A percentile compares a stretch with the other conserved stretches of the same genome.
These are phyloP conservation scores for Acrocephalus arundinaceus DNA, from an alignment of 2,113 vertebrate genomes.

Conservation along the genomic window DNA sequence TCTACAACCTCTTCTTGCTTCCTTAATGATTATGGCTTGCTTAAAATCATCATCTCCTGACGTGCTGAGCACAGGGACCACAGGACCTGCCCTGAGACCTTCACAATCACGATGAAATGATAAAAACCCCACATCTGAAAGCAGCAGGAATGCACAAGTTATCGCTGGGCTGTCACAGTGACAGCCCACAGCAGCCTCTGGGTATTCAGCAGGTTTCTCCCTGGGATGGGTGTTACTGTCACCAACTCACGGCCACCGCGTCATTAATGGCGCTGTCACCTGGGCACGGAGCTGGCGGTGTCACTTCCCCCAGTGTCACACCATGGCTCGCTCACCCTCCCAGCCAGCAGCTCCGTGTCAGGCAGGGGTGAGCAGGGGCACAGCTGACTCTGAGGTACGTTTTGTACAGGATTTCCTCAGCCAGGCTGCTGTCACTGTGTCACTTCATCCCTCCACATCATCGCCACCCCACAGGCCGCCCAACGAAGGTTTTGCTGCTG, in stretches of 20 bases:
- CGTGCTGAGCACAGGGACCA: accelerated
- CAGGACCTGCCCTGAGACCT: neutral
- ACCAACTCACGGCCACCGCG: neutral
- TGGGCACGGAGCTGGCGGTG: neutral
- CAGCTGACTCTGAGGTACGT: neutral
- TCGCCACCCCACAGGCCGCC: neutral
- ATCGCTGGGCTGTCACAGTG: neutral
- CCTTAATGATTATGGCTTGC: neutral
- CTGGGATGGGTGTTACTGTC: neutral
- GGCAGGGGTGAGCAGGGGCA: neutral
- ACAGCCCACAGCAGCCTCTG: neutral
- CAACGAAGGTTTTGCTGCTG: neutral
- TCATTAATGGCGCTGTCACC: neutral
- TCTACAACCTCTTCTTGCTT: neutral
- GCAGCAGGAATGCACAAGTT: neutral
- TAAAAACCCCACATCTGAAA: neutral
- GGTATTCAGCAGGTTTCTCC: neutral
- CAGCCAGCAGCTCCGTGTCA: neutral
- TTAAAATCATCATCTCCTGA: neutral
- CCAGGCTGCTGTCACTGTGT: neutral
- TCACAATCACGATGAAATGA: accelerated
- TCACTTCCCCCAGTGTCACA: neutral
- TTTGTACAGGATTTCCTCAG: neutral
- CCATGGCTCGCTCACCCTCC: neutral
- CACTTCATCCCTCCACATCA: neutral